These are phyloP conservation scores for Bovichtus diacanthus DNA, from an alignment of 2,797 vertebrate genomes.

Conservation along the genomic window DNA sequence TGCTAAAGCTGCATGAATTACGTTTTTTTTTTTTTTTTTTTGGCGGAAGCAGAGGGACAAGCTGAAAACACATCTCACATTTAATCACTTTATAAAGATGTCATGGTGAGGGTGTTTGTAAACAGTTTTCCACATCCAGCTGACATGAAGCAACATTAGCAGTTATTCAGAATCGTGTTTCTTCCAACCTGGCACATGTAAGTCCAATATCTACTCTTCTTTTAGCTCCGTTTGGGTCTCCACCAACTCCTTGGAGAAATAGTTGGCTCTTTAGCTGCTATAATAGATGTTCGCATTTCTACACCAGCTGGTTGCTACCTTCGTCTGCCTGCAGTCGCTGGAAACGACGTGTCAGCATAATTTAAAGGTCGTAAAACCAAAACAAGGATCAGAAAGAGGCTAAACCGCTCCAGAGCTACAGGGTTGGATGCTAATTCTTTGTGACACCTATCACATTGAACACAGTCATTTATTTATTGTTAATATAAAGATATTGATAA, in stretches of 20 bases:
- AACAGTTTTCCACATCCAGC: not conserved
- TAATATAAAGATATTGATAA: not conserved
- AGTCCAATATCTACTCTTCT: not conserved
- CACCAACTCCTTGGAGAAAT: not conserved
- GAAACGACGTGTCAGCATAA: not conserved
- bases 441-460: not conserved
- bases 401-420: not conserved
- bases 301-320: not conserved
- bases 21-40: not conserved
- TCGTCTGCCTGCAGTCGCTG: not conserved
- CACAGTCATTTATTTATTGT: not conserved
- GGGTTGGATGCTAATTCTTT: not conserved
- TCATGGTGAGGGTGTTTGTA: not conserved
- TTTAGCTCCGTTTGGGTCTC: not conserved
- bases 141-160: not conserved
- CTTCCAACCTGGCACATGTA: not conserved
- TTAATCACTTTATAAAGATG: not conserved
- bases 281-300: not conserved
- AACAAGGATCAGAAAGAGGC: not conserved
- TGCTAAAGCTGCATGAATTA: not conserved
- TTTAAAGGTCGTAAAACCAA: not conserved
- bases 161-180: not conserved
- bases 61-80: not conserved
- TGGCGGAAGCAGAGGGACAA: not conserved
- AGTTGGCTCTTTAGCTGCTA: not conserved